Evolutionary conservation across 1,140 invertebrate genomes (phyloP).

Genomic region (Sweltsa coloradensis): DNA sequence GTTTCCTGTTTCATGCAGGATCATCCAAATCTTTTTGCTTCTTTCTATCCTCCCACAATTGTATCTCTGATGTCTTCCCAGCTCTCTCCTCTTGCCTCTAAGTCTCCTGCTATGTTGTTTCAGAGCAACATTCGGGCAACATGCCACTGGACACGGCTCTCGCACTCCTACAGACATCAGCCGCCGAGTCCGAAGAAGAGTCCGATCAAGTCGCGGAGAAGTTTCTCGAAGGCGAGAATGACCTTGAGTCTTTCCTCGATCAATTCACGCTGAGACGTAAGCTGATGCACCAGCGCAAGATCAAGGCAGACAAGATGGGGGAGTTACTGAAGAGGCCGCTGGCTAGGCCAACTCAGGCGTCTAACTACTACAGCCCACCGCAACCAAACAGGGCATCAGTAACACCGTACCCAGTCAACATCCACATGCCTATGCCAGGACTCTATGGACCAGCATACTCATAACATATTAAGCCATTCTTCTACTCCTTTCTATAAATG

Average conservation of each 20-base stretch:
- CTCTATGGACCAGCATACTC: slow-evolving; percentile 31
- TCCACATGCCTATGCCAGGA: slow-evolving; percentile 46
- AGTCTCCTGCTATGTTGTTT: too few species aligned
- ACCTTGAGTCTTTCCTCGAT: slow-evolving; percentile 66
- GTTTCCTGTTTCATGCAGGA: too few species aligned
- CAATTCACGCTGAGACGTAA: slow-evolving; percentile 60
- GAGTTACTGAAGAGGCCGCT: slow-evolving; percentile 1
- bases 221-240: slow-evolving; percentile 56
- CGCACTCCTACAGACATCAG: slow-evolving; percentile 70
- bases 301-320: slow-evolving; percentile 75
- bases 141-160: slow-evolving; percentile 67
- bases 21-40: too few species aligned
- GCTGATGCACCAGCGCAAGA: slow-evolving; percentile 62
- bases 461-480: too few species aligned
- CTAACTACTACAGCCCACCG: not conserved
- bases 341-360: not conserved
- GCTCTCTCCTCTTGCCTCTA: too few species aligned
- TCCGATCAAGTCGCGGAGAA: slow-evolving; percentile 68
- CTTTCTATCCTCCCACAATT: too few species aligned
- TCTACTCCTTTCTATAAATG: too few species aligned
- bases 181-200: slow-evolving; percentile 77
- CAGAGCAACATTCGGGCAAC: slow-evolving; percentile 52
- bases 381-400: too few species aligned
- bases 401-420: slow-evolving; percentile 7
- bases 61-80: too few species aligned